phyloP scores from a whole-genome alignment of 2,797 vertebrate species.

The Sciaenops ocellatus region DNA sequence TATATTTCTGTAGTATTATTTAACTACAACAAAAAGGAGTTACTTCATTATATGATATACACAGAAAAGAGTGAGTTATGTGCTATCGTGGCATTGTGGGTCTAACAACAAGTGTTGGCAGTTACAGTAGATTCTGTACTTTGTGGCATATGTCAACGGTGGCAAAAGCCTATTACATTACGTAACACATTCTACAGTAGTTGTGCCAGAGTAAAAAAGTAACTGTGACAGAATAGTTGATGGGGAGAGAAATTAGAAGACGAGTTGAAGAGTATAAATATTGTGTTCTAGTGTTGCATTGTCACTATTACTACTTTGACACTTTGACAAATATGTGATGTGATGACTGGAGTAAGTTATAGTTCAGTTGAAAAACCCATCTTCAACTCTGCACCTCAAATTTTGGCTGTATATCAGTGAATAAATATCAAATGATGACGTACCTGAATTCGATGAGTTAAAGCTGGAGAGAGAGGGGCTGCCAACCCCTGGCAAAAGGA shows the following conservation, averaged over 20 bases:
- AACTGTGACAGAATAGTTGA: background rate
- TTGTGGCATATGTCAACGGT: background rate
- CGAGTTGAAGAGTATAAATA: background rate
- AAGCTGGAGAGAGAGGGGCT: constrained; percentile 97
- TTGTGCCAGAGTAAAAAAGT: background rate
- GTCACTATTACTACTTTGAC: background rate
- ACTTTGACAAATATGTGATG: background rate
- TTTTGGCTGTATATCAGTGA: constrained; percentile 11
- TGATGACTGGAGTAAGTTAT: background rate
- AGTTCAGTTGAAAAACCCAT: constrained; percentile 6
- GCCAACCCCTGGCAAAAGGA: constrained; percentile 97
- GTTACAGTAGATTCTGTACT: constrained; percentile 7
- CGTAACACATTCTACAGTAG: constrained; percentile 1
- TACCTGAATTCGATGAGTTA: constrained; percentile 99
- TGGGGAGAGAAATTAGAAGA: background rate
- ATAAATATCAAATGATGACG: constrained; percentile 61
- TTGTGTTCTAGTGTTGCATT: background rate
- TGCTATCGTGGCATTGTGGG: constrained; percentile 8
- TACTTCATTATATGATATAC: background rate
- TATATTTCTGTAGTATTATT: background rate
- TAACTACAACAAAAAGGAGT: background rate
- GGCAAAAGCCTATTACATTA: background rate
- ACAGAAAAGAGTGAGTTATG: constrained; percentile 10
- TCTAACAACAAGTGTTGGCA: constrained; percentile 7
- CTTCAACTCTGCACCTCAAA: constrained; percentile 8